These are phyloP conservation scores for Apistogramma diplotaenia DNA, from an alignment of 2,113 vertebrate genomes.

Conservation along the genomic window DNA sequence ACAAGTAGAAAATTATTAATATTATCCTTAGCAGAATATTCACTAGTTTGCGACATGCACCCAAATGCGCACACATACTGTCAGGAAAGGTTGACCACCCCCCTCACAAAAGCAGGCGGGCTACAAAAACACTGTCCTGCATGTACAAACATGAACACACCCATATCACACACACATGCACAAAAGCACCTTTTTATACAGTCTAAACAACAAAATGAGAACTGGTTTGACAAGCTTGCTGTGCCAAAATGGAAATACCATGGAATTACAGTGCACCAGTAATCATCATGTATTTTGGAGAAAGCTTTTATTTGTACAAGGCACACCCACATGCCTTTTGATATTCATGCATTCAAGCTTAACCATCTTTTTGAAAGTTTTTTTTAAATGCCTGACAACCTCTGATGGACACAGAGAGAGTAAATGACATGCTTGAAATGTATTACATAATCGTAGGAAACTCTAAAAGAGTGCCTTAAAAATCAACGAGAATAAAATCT, in stretches of 20 bases:
- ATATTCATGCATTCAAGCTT: not conserved
- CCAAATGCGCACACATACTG: not conserved
- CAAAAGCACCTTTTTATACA: not conserved
- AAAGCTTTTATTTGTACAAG: not conserved
- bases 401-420: not conserved
- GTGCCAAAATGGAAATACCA: rapidly evolving
- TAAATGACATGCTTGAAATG: not conserved
- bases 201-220: not conserved
- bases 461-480: not conserved
- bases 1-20: not conserved
- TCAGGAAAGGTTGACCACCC: rapidly evolving
- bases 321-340: not conserved
- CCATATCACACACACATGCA: not conserved
- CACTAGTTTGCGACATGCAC: not conserved
- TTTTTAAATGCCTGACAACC: not conserved
- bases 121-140: not conserved
- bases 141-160: not conserved
- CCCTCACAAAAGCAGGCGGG: not conserved
- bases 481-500: not conserved
- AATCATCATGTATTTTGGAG: not conserved
- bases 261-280: not conserved
- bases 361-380: not conserved
- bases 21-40: not conserved
- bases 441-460: not conserved
- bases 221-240: not conserved